Conservation (phyloP, 2,797 vertebrate genomes). For the Ctenochaetus hawaiiensis region DNA sequence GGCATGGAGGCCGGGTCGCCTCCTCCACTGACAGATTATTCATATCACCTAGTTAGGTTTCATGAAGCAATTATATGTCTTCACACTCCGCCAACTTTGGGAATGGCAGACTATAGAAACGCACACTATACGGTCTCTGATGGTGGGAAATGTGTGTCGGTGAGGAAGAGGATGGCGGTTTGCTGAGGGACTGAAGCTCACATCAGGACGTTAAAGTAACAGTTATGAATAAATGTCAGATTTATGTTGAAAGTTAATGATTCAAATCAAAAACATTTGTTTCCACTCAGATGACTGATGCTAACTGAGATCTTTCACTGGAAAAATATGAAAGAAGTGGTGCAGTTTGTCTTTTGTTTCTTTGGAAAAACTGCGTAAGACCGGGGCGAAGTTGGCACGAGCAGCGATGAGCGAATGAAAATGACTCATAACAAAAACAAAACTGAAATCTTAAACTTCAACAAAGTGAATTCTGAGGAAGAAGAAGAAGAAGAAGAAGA, state of each 20-base stretch:
- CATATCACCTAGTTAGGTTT: constrained; percentile 84
- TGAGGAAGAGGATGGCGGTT: constrained; percentile 40
- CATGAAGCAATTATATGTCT: constrained; percentile 85
- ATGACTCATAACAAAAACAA: too few relatives aligned
- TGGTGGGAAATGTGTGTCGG: constrained; percentile 67
- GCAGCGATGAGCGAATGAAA: background rate
- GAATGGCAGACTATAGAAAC: constrained; percentile 81
- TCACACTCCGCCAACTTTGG: constrained; percentile 82
- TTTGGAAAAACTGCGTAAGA: background rate
- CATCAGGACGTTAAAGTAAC: constrained; percentile 22
- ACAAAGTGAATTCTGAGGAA: background rate
- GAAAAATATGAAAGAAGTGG: background rate
- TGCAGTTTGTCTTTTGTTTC: fast-evolving
- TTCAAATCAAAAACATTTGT: constrained; percentile 8
- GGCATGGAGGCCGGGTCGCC: constrained; percentile 71
- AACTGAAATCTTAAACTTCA: background rate
- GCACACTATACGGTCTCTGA: constrained; percentile 52
- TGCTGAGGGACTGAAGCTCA: constrained; percentile 21
- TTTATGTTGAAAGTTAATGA: background rate
- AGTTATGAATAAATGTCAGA: constrained; percentile 4
- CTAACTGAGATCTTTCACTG: fast-evolving
- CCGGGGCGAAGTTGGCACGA: fast-evolving
- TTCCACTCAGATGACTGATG: background rate
- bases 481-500: background rate
- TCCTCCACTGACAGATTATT: constrained; percentile 84